Evolutionary conservation across 2,888 invertebrate species (phyloP).

Genomic region (Balanococcus diminutus): DNA sequence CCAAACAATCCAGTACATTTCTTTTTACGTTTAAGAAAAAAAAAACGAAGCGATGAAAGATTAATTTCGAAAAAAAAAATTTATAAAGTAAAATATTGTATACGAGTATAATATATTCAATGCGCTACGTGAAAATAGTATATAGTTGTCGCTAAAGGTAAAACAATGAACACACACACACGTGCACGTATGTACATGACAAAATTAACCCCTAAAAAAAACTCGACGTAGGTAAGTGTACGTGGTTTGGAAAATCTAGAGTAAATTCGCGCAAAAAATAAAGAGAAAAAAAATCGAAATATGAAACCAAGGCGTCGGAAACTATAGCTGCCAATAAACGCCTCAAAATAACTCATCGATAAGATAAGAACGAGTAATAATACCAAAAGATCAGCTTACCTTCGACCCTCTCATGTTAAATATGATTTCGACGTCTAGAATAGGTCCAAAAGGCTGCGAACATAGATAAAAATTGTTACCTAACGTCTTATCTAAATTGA

Average conservation of each 20-base stretch:
- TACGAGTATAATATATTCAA: slow-evolving; percentile 11
- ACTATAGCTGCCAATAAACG: slow-evolving; percentile 43
- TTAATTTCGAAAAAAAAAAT: slow-evolving; percentile 23
- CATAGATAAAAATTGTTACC: slow-evolving; percentile 61
- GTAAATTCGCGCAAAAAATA: neutral
- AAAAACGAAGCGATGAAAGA: slow-evolving; percentile 36
- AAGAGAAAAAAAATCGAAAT: slow-evolving; percentile 59
- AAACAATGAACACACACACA: slow-evolving; percentile 40
- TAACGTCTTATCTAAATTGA: neutral
- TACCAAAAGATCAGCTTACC: slow-evolving; percentile 71
- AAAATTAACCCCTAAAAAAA: neutral
- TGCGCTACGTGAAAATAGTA: slow-evolving; percentile 32
- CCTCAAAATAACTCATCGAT: slow-evolving; percentile 24
- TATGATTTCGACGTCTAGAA: slow-evolving; percentile 99
- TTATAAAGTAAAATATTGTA: neutral
- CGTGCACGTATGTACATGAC: slow-evolving; percentile 37
- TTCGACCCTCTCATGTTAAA: slow-evolving; percentile 99
- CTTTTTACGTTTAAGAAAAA: slow-evolving; percentile 17
- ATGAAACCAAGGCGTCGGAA: slow-evolving; percentile 37
- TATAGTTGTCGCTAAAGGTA: slow-evolving; percentile 31
- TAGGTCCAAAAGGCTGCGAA: slow-evolving; percentile 97
- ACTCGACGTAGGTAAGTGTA: neutral
- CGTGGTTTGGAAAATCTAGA: neutral
- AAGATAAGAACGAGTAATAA: neutral
- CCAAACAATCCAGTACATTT: slow-evolving; percentile 36